These are phyloP conservation scores for Augochlora pura DNA, from an alignment of 1,140 invertebrate genomes.

Conservation along the genomic window DNA sequence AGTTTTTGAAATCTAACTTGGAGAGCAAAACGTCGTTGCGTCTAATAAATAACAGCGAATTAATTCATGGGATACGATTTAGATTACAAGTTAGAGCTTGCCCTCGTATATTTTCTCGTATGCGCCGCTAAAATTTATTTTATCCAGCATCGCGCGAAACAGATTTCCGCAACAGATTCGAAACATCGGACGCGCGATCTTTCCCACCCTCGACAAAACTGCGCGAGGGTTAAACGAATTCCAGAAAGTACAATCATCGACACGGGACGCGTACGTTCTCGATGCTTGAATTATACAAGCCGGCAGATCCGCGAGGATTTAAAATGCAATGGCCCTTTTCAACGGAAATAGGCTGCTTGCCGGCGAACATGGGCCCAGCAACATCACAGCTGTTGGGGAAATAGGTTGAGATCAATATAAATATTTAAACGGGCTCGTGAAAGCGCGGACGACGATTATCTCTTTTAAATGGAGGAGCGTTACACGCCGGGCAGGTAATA, in stretches of 20 bases:
- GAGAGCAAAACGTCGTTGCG: too few relatives aligned
- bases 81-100: too few relatives aligned
- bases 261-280: background rate
- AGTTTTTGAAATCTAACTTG: too few relatives aligned
- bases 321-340: conserved; percentile 34
- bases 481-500: background rate
- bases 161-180: background rate
- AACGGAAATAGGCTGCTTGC: conserved; percentile 29
- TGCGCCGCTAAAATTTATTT: too few relatives aligned
- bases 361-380: background rate
- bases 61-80: too few relatives aligned
- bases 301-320: conserved; percentile 22
- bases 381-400: conserved; percentile 18
- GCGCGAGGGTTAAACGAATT: background rate
- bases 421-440: conserved; percentile 35
- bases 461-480: conserved; percentile 2
- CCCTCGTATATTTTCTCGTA: too few relatives aligned
- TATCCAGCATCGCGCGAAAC: too few relatives aligned
- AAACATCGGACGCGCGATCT: background rate
- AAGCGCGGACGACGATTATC: conserved; percentile 23
- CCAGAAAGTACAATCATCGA: too few relatives aligned
- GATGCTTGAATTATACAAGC: conserved; percentile 27
- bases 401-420: conserved; percentile 46
- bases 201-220: too few relatives aligned
- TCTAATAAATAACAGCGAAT: too few relatives aligned